Percentiles rank a stretch among this genome's conserved stretches.
These are phyloP conservation scores for Phyto melanocephala DNA, from an alignment of 2,888 invertebrate genomes.

Conservation along the genomic window DNA sequence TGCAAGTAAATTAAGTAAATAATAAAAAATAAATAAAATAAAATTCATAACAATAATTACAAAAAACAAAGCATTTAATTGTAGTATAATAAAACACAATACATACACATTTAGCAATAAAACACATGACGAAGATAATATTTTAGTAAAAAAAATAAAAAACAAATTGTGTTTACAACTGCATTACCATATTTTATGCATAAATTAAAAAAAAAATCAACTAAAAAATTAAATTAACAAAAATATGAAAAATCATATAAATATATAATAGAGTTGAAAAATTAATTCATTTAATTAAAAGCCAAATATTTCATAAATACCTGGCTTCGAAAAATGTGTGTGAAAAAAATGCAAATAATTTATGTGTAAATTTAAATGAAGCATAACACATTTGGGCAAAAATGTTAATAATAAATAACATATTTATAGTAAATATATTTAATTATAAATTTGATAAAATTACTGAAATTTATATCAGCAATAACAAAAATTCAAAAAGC, in stretches of 20 bases:
- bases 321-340: not conserved
- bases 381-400: not conserved
- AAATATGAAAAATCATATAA: no score
- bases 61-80: conserved; percentile 27
- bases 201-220: not conserved
- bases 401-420: not conserved
- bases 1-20: not conserved
- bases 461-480: not conserved
- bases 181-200: no score
- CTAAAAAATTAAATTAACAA: not conserved
- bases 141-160: not conserved
- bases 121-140: not conserved
- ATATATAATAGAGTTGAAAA: not conserved
- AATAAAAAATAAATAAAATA: not conserved
- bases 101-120: not conserved
- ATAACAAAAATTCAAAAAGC: not conserved
- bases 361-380: not conserved
- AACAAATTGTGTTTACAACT: not conserved
- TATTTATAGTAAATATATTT: not conserved
- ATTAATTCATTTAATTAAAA: conserved; percentile 16
- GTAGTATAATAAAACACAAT: not conserved
- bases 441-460: not conserved
- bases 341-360: not conserved
- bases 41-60: not conserved
- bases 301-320: not conserved